Percentiles rank a stretch among this genome's conserved stretches.
Conservation (phyloP, 2,888 invertebrate species). For the Ditula angustiorana region DNA sequence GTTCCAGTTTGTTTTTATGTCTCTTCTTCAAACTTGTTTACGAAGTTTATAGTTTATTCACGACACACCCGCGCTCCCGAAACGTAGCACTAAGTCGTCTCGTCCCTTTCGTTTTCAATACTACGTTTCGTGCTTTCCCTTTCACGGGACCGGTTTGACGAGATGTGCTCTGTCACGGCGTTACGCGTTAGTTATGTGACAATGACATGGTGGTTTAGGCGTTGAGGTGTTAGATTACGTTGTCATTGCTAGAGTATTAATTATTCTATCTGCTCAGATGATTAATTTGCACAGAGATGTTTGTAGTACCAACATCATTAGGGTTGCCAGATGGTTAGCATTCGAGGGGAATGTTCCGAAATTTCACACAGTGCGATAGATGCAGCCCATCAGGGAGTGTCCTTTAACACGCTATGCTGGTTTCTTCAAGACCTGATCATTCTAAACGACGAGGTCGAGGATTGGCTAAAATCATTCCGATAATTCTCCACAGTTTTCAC, state of each 20-base stretch:
- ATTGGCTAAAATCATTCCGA: no score
- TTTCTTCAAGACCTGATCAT: no score
- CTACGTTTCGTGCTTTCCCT: constrained; percentile 26
- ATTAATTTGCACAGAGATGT: no score
- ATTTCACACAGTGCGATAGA: no score
- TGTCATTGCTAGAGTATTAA: background rate
- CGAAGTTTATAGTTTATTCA: background rate
- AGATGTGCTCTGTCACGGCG: background rate
- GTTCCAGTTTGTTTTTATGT: no score
- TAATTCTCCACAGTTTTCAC: no score
- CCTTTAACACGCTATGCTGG: no score
- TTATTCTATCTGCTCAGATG: background rate
- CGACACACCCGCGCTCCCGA: background rate
- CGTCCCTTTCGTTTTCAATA: constrained; percentile 37
- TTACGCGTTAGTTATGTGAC: background rate
- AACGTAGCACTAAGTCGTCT: constrained; percentile 9
- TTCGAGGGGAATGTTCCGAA: no score
- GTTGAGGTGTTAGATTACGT: background rate
- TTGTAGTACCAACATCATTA: no score
- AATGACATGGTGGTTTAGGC: constrained; percentile 9
- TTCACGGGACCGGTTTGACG: constrained; percentile 18
- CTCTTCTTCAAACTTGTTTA: background rate
- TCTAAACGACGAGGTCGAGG: no score
- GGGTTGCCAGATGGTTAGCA: no score
- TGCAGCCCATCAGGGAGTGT: no score